phyloP scores from a whole-genome alignment of 2,113 vertebrate species.

The Alouatta palliata region DNA sequence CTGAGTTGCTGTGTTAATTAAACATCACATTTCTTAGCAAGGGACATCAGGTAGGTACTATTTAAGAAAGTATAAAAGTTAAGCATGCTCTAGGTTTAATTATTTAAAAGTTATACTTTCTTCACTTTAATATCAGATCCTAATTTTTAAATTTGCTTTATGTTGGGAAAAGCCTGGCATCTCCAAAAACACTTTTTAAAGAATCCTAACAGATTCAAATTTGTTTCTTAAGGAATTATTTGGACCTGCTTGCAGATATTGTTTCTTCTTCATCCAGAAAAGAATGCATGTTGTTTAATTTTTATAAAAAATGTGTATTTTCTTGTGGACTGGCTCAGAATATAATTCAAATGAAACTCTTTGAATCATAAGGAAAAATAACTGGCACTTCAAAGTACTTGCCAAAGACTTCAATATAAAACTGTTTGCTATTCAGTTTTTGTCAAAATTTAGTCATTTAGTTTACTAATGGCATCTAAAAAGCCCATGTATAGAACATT shows the following conservation, averaged over 20 bases:
- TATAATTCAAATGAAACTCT: background rate
- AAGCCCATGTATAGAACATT: background rate
- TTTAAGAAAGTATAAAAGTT: background rate
- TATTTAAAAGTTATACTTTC: background rate
- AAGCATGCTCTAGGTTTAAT: background rate
- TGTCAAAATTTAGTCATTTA: background rate
- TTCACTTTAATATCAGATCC: background rate
- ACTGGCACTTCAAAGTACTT: background rate
- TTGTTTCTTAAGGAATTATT: background rate
- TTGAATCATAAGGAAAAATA: background rate
- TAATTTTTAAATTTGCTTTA: background rate
- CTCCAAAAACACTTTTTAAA: conserved; percentile 13
- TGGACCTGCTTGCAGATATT: background rate
- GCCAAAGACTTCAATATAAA: background rate
- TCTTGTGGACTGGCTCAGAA: background rate
- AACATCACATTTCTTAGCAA: background rate
- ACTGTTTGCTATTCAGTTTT: background rate
- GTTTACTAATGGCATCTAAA: background rate
- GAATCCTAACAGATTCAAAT: background rate
- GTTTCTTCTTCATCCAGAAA: background rate
- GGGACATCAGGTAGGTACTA: background rate
- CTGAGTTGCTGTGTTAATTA: background rate
- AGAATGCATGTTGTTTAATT: background rate
- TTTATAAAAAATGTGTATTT: conserved; percentile 20
- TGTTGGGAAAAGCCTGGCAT: background rate